Conservation (phyloP, 2,888 invertebrate species). For the Thymelicus acteon region DNA sequence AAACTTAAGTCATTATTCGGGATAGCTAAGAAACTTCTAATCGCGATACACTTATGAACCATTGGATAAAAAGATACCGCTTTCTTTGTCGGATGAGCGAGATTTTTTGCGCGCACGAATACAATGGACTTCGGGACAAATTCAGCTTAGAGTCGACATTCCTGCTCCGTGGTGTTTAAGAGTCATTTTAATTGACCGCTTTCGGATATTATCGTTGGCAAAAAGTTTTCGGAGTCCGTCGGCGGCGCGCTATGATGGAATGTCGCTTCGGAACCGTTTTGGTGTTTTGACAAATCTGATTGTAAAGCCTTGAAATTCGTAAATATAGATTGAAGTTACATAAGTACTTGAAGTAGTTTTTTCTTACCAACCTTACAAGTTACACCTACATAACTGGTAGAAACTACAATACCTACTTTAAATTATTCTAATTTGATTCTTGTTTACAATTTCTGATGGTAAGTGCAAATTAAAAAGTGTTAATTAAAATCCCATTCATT, state of each 20-base stretch:
- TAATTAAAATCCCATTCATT: too few relatives aligned
- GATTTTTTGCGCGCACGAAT: conserved; percentile 66
- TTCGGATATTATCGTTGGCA: conserved; percentile 62
- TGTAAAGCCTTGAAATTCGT: neutral
- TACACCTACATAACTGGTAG: too few relatives aligned
- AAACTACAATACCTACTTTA: too few relatives aligned
- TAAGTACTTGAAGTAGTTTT: too few relatives aligned
- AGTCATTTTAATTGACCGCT: conserved; percentile 81
- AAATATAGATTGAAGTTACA: too few relatives aligned
- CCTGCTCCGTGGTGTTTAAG: conserved; percentile 72
- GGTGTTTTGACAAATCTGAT: conserved; percentile 23
- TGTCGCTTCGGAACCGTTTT: conserved; percentile 50
- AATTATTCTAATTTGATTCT: too few relatives aligned
- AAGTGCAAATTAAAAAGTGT: too few relatives aligned
- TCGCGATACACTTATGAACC: conserved; percentile 75
- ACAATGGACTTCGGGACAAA: conserved; percentile 77
- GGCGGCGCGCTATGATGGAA: conserved; percentile 75
- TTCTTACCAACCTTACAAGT: too few relatives aligned
- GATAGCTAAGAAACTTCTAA: conserved; percentile 67
- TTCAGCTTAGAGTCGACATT: conserved; percentile 70
- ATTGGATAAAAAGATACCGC: conserved; percentile 68
- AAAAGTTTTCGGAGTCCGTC: conserved; percentile 55
- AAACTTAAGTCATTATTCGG: conserved; percentile 71
- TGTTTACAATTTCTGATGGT: too few relatives aligned
- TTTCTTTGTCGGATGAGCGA: conserved; percentile 72